phyloP scores from a whole-genome alignment of 2,888 invertebrate genomes.

The Exocentrus adspersus region DNA sequence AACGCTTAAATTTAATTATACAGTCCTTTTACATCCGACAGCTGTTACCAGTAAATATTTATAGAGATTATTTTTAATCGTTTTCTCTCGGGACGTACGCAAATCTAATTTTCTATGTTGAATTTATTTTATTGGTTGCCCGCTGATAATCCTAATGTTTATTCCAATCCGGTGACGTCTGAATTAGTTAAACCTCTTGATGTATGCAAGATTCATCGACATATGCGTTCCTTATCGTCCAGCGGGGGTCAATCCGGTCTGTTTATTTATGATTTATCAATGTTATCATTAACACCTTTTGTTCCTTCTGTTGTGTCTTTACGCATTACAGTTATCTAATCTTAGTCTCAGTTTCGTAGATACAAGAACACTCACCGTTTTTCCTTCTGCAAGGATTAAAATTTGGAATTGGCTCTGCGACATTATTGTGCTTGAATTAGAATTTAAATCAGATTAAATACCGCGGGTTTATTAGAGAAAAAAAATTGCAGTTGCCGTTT shows the following conservation, averaged over 20 bases:
- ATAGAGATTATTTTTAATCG: slow-evolving; percentile 23
- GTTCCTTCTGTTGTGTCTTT: background rate
- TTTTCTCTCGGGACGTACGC: slow-evolving; percentile 10
- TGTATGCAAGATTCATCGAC: slow-evolving; percentile 1
- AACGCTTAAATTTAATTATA: slow-evolving; percentile 20
- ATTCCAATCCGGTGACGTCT: slow-evolving; percentile 17
- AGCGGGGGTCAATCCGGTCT: slow-evolving; percentile 2
- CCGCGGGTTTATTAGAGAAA: too few relatives aligned
- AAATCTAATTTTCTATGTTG: slow-evolving; percentile 14
- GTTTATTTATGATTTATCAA: background rate
- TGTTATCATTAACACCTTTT: background rate
- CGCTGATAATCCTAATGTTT: slow-evolving; percentile 15
- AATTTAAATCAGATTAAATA: slow-evolving; percentile 2
- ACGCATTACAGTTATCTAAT: too few relatives aligned
- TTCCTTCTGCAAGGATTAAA: too few relatives aligned
- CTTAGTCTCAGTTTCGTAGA: too few relatives aligned
- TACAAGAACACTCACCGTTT: too few relatives aligned
- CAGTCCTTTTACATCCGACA: slow-evolving; percentile 14
- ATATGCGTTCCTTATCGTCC: slow-evolving; percentile 12
- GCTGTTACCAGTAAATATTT: slow-evolving; percentile 21
- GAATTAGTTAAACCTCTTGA: slow-evolving; percentile 14
- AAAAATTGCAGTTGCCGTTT: slow-evolving; percentile 4
- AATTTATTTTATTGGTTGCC: slow-evolving; percentile 1
- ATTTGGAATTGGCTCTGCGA: too few relatives aligned
- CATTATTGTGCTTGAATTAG: background rate